Evolutionary conservation across 2,113 vertebrate genomes (phyloP).

Genomic region (Cricetomys ansorgei): DNA sequence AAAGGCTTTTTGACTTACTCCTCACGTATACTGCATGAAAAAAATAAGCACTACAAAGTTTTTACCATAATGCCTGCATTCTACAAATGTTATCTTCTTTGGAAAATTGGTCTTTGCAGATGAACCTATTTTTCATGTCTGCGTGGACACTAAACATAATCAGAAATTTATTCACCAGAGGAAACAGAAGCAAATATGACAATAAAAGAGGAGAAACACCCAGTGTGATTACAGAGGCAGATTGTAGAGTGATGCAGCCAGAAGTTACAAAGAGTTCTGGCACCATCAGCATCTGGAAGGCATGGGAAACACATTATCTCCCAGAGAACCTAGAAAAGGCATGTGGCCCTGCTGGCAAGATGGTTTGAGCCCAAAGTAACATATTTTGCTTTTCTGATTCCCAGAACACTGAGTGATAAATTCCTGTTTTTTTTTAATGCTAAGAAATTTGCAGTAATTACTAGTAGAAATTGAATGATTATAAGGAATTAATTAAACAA

Average conservation of each 20-base stretch:
- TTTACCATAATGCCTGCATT: neutral
- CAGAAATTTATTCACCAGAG: neutral
- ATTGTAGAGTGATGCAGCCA: neutral
- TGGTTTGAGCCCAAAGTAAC: no score
- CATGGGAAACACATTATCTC: no score
- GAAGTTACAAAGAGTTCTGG: neutral
- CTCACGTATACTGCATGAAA: neutral
- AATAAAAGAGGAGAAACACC: neutral
- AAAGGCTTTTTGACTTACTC: neutral
- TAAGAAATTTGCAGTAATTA: no score
- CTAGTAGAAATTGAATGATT: no score
- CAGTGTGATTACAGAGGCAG: neutral
- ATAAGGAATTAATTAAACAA: no score
- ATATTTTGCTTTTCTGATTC: no score
- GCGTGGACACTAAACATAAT: neutral
- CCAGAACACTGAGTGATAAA: no score
- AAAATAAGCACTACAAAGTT: neutral
- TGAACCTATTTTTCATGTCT: conserved; percentile 13
- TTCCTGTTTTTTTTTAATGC: no score
- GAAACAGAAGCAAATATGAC: neutral
- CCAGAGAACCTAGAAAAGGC: no score
- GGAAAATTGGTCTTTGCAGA: neutral
- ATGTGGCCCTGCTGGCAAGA: no score
- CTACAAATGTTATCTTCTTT: conserved; percentile 17
- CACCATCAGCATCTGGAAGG: neutral